Base-by-base conservation (phyloP, 2,888 invertebrate species). In the Stenurella melanura region DNA sequence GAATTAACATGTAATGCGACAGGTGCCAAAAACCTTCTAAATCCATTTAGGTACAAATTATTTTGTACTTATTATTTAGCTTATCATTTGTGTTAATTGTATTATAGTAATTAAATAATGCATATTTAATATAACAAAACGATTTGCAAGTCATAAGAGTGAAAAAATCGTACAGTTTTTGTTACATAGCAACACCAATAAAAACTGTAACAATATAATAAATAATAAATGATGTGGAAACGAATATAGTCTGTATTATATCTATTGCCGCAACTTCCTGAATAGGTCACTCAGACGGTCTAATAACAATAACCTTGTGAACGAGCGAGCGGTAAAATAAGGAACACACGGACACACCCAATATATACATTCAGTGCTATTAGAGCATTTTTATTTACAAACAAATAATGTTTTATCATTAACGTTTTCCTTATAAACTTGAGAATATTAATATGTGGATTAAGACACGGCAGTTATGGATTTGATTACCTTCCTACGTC, bases 291-390 rank as follows among this genome's bases (percentile, higher is more conserved):
- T 26, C 21, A 21, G 61, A 64, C 64, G 42, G 42, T 42, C 42
- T 38, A 38, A 42, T 64, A 21, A 34, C 17, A 63, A 18, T 64
- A 64, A 64, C 64, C 64, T 64, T 64, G 64, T 50, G 15, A 42
- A 42, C 38, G 64, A 42, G 64, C 38, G 64, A 64, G 42, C 42
- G 64, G 64, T 17, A 64, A 60, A 42, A 15, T 15, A 61, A 63
- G 30, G 61, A 63, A 63, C 64, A 64, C 42, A 64, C 64, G 64
- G 64, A 18, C 64, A 64, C 64, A 64, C 64, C 64, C 64, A 64
- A 19, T 50, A 19, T 64, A 15, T 64, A 42, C 10, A 12, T 64
- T 26, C 30, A 26, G 15, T 18, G 17, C 38, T 19, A 42, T 64
- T 42, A 64, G 42, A 42, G 19, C 21, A 64, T 64, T 64, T 64